These are phyloP conservation scores for Eidolon dupreanum DNA, from an alignment of 2,797 vertebrate species.

Conservation along the genomic window DNA sequence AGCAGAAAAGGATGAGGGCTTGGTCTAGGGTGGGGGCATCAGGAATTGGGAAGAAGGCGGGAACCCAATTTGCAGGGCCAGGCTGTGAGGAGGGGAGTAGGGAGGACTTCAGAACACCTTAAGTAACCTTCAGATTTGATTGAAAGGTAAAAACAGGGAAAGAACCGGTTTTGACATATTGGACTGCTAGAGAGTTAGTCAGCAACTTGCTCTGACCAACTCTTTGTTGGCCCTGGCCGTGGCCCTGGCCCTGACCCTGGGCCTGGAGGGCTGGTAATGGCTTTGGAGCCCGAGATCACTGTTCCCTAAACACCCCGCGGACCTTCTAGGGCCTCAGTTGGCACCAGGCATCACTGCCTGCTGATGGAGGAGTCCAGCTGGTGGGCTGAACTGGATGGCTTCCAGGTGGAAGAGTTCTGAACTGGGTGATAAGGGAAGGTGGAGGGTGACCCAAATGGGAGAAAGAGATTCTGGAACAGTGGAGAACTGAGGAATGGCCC, in stretches of 20 bases:
- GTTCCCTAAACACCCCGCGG: neutral
- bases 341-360: neutral
- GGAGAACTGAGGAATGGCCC: neutral
- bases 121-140: conserved; percentile 29
- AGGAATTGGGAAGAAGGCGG: neutral
- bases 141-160: conserved; percentile 38
- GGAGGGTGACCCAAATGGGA: neutral
- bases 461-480: neutral
- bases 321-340: neutral
- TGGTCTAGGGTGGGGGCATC: neutral
- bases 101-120: neutral
- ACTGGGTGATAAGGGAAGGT: neutral
- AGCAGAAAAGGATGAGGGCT: neutral
- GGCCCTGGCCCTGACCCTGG: neutral
- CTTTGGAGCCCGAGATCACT: neutral
- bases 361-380: neutral
- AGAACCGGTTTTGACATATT: conserved; percentile 5
- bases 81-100: neutral
- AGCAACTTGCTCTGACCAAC: neutral
- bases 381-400: neutral
- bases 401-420: neutral
- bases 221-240: neutral
- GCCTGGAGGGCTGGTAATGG: neutral
- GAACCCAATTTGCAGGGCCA: neutral
- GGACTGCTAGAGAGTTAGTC: conserved; percentile 18